phyloP scores from a whole-genome alignment of 64 coral and sea anemone genomes.

The Pocillopora verrucosa region DNA sequence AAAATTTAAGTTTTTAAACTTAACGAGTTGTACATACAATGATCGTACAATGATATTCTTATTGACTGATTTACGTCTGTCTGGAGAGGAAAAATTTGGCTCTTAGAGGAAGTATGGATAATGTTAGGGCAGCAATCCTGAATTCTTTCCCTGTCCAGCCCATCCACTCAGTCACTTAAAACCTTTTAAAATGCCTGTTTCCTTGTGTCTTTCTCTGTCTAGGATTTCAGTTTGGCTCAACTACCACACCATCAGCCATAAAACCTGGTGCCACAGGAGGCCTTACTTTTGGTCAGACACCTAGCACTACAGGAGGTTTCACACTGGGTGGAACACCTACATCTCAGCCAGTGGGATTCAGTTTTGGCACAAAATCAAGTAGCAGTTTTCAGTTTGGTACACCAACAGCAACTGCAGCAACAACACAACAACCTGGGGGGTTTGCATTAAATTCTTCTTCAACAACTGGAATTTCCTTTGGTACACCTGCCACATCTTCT shows the following conservation, averaged over 20 bases:
- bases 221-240: too few relatives aligned
- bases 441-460: constrained; percentile 31
- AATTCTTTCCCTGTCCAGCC: too few relatives aligned
- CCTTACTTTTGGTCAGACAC: neutral
- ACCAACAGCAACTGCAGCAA: neutral
- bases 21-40: too few relatives aligned
- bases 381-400: constrained; percentile 48
- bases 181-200: too few relatives aligned
- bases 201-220: too few relatives aligned
- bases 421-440: constrained; percentile 12
- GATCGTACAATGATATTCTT: too few relatives aligned
- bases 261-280: neutral
- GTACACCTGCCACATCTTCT: neutral
- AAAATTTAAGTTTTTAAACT: too few relatives aligned
- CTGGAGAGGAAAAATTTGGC: too few relatives aligned
- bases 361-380: constrained; percentile 1
- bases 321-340: constrained; percentile 10
- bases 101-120: too few relatives aligned
- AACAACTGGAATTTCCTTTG: constrained; percentile 35
- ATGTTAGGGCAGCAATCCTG: too few relatives aligned
- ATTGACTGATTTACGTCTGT: too few relatives aligned
- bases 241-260: neutral
- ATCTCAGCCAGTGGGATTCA: constrained; percentile 11
- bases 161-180: too few relatives aligned
- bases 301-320: neutral